phyloP scores from a whole-genome alignment of 1,140 invertebrate genomes.

The Atta cephalotes region DNA sequence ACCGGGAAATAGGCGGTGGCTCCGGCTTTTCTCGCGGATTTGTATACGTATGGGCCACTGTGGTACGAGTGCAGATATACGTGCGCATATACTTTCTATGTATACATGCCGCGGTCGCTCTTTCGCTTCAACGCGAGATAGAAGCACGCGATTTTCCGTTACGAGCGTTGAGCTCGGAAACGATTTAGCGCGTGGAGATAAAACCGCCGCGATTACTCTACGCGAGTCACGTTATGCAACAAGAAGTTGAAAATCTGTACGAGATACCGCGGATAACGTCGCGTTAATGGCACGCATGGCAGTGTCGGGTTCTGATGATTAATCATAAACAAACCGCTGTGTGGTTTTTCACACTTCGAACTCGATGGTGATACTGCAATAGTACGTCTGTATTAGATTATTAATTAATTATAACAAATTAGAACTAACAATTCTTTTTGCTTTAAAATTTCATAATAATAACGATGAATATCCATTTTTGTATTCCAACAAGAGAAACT shows the following conservation, averaged over 20 bases:
- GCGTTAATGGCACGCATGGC: conserved; percentile 54
- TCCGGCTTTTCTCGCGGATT: conserved; percentile 65
- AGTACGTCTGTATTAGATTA: neutral
- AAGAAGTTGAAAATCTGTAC: conserved; percentile 51
- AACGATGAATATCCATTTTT: neutral
- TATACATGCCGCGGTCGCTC: conserved; percentile 3
- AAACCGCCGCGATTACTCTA: conserved; percentile 56
- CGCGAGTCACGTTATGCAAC: conserved; percentile 59
- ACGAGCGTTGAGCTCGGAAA: conserved; percentile 53
- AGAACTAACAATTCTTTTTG: neutral
- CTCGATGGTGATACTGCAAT: neutral
- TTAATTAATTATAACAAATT: conserved; percentile 23
- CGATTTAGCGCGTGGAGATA: conserved; percentile 56
- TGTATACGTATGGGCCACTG: conserved; percentile 6
- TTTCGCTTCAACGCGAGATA: conserved; percentile 43
- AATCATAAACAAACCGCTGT: conserved; percentile 25
- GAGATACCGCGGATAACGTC: conserved; percentile 47
- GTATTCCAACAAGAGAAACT: neutral
- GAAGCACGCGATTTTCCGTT: conserved; percentile 59
- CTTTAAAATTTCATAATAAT: neutral
- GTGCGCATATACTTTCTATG: neutral
- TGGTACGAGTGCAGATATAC: neutral
- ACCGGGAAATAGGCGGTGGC: conserved; percentile 68
- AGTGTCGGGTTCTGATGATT: conserved; percentile 15
- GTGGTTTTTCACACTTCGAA: conserved; percentile 27